Conservation (phyloP, 2,888 invertebrate species). For the Uloborus plumipes region DNA sequence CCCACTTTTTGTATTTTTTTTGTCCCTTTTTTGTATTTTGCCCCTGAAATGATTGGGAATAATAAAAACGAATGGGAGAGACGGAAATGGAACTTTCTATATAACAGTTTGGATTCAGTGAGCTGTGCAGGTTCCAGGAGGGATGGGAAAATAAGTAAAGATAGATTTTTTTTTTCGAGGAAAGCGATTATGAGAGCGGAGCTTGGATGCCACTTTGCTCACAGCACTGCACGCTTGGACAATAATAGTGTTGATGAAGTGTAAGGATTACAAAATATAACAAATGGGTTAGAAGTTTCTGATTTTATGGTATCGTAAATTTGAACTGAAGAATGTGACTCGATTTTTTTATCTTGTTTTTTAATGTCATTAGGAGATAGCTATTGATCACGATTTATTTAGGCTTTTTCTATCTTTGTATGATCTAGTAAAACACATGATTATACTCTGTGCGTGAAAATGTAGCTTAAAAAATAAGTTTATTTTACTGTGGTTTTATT, state of each 20-base stretch:
- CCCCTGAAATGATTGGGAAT: constrained; percentile 57
- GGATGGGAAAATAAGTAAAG: constrained; percentile 36
- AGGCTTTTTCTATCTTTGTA: too few species aligned
- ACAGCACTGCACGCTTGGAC: not conserved
- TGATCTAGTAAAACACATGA: too few species aligned
- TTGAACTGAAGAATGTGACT: too few species aligned
- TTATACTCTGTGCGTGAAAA: not conserved
- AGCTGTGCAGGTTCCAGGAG: constrained; percentile 51
- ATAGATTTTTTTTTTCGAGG: constrained; percentile 14
- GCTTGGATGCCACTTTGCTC: constrained; percentile 21
- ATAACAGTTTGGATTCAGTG: constrained; percentile 49
- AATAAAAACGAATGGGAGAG: constrained; percentile 53
- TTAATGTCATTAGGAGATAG: too few species aligned
- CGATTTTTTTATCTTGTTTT: too few species aligned
- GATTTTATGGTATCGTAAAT: too few species aligned
- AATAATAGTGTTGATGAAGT: not conserved
- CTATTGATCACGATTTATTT: too few species aligned
- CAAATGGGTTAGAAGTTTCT: too few species aligned
- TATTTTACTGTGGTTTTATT: too few species aligned
- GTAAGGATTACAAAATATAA: too few species aligned
- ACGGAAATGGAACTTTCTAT: constrained; percentile 57
- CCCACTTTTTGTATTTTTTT: constrained; percentile 16
- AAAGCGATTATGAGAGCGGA: constrained; percentile 38
- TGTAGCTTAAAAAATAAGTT: not conserved
- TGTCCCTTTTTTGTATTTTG: constrained; percentile 10